Evolutionary conservation across 2,888 invertebrate species (phyloP).

Genomic region (Dexiosoma caninum): DNA sequence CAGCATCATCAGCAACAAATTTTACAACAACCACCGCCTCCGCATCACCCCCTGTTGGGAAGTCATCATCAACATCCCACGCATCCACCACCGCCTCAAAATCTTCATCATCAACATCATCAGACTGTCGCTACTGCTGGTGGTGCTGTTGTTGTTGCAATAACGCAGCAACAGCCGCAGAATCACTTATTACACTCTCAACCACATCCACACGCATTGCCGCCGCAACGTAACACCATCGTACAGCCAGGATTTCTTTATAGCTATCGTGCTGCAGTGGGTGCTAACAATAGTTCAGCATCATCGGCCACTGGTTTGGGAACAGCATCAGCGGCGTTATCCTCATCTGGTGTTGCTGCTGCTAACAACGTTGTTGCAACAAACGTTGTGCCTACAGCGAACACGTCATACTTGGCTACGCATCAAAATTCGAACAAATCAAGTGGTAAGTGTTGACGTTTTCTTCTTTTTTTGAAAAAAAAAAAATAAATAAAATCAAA

Average conservation of each 20-base stretch:
- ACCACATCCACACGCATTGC: conserved; percentile 66
- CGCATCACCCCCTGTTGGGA: conserved; percentile 46
- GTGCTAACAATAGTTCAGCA: conserved; percentile 66
- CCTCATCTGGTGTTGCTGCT: conserved; percentile 52
- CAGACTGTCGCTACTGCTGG: conserved; percentile 63
- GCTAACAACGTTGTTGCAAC: conserved; percentile 60
- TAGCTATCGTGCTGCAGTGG: conserved; percentile 70
- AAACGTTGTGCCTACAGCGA: conserved; percentile 55
- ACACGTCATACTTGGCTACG: conserved; percentile 54
- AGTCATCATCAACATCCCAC: conserved; percentile 28
- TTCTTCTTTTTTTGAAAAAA: conserved; percentile 38
- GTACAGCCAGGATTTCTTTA: conserved; percentile 74
- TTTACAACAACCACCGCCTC: conserved; percentile 46
- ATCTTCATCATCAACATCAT: conserved; percentile 61
- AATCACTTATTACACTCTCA: conserved; percentile 68
- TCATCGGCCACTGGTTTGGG: conserved; percentile 17
- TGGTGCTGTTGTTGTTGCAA: conserved; percentile 65
- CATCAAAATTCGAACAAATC: conserved; percentile 64
- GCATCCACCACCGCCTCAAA: conserved; percentile 24
- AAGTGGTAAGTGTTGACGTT: conserved; percentile 67
- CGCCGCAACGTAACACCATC: conserved; percentile 67
- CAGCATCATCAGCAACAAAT: conserved; percentile 57
- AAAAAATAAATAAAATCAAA: conserved; percentile 27
- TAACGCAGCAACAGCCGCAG: conserved; percentile 77
- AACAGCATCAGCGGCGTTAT: conserved; percentile 26